Evolutionary conservation across 2,888 invertebrate genomes (phyloP).

Genomic region (Notocelia uddmanniana): DNA sequence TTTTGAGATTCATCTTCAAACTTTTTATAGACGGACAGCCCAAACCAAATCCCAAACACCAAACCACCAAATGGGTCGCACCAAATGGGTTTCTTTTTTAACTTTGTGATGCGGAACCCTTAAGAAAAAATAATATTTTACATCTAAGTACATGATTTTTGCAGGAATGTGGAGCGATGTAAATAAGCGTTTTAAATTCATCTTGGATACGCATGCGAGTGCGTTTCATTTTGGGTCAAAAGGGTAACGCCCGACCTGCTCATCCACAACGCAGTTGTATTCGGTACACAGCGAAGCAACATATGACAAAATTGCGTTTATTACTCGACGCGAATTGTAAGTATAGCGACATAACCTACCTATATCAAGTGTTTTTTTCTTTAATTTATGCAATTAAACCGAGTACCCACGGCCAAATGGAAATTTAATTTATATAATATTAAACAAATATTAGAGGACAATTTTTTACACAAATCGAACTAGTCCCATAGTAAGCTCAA

Average conservation of each 20-base stretch:
- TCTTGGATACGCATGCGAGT: conserved; percentile 2
- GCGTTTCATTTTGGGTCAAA: conserved; percentile 34
- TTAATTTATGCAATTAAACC: neutral
- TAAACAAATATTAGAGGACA: no score
- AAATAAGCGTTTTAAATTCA: neutral
- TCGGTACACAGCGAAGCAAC: neutral
- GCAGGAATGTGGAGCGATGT: neutral
- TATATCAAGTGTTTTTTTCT: neutral
- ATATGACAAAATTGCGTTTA: neutral
- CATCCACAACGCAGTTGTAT: neutral
- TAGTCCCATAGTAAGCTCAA: no score
- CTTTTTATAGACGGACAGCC: no score
- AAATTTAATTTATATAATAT: no score
- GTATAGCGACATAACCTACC: neutral
- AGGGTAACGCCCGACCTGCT: conserved; percentile 38
- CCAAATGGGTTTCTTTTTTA: no score
- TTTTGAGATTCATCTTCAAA: no score
- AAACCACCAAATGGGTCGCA: no score
- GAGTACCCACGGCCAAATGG: neutral
- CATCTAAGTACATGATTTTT: neutral
- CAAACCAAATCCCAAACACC: no score
- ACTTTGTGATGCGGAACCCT: no score
- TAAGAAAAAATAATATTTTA: neutral
- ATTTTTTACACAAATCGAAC: no score
- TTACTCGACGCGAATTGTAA: neutral